Base-by-base conservation (phyloP, 2,888 invertebrate genomes). In the Clanis bilineata region DNA sequence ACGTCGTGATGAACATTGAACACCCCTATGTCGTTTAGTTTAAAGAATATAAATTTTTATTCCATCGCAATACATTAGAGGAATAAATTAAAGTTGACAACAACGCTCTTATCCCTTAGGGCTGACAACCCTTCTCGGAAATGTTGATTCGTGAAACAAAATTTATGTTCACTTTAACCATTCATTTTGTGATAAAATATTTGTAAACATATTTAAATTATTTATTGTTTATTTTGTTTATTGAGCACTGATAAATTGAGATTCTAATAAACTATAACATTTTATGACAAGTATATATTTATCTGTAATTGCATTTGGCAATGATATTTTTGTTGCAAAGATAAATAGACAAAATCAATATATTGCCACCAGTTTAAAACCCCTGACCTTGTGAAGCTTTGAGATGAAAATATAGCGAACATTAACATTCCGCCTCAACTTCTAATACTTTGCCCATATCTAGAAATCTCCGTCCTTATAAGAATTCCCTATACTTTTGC, bases 31-130 rank as follows among this genome's bases (percentile, higher is more conserved):
- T 56, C 55, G 43, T 57, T 55, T 61, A 57, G 54, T 64, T 58
- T 64, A 71, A 68, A 69, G 71, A 77, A 75, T 70, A 71, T 72
- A 64, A 63, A 66, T 72, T 72, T 73, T 66, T 62, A 57, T 67
- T 76, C 76, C 72, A 75, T 65, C 60, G 60, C 60, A 56, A 45
- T 63, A 65, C 70, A 70, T 71, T 71, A 66, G 51, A 47, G 61
- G 63, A 65, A 67, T 62, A 66, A 67, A 75, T 70, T 68, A 74
- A 73, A 67, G 61, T 60, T 67, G 59, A 62, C 69, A 67, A 66
- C 67, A 67, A 61, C 64, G 59, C 65, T 62, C 56, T 62, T 60
- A 68, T 47, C 65, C 66, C 58, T 62, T 12, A 47, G 39, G 61
- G 54, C 23, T 47, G 39, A 28, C 64, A 67, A 72, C 71, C 73